phyloP scores from a whole-genome alignment of 2,888 invertebrate species.

The Mylabris sibirica region DNA sequence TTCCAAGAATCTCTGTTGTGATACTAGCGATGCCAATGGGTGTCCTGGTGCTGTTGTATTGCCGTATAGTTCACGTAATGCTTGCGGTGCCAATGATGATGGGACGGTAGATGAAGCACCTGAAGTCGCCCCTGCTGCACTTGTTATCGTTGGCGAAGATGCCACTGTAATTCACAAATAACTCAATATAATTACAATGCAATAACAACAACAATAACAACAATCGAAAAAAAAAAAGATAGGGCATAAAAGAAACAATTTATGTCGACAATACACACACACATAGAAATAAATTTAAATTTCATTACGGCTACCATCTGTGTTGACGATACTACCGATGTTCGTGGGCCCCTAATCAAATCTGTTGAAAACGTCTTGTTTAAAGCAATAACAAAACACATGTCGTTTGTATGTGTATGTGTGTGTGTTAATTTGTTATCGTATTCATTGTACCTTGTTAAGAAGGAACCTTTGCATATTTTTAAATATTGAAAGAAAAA shows the following conservation, averaged over 20 bases:
- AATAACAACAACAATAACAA: no score
- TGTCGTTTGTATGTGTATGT: slow-evolving; percentile 39
- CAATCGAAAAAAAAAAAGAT: no score
- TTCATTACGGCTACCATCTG: slow-evolving; percentile 50
- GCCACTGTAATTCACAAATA: slow-evolving; percentile 62
- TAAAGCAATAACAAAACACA: slow-evolving; percentile 47
- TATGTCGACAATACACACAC: neutral
- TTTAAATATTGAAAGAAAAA: neutral
- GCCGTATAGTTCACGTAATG: slow-evolving; percentile 59
- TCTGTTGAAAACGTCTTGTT: slow-evolving; percentile 53
- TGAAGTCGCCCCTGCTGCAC: slow-evolving; percentile 60
- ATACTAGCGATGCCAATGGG: slow-evolving; percentile 75
- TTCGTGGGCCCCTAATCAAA: slow-evolving; percentile 44
- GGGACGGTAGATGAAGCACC: slow-evolving; percentile 51
- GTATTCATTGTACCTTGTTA: slow-evolving; percentile 47
- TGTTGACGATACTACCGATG: slow-evolving; percentile 39
- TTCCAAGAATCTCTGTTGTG: slow-evolving; percentile 82
- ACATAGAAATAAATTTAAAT: slow-evolving; percentile 51
- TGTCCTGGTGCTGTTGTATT: slow-evolving; percentile 62
- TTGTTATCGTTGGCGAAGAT: slow-evolving; percentile 64
- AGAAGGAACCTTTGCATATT: slow-evolving; percentile 3
- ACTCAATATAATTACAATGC: neutral
- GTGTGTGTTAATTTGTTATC: slow-evolving; percentile 52
- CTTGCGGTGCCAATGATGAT: slow-evolving; percentile 56
- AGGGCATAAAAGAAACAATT: neutral